phyloP scores from a whole-genome alignment of 2,113 vertebrate genomes.

The Chaetops frenatus region DNA sequence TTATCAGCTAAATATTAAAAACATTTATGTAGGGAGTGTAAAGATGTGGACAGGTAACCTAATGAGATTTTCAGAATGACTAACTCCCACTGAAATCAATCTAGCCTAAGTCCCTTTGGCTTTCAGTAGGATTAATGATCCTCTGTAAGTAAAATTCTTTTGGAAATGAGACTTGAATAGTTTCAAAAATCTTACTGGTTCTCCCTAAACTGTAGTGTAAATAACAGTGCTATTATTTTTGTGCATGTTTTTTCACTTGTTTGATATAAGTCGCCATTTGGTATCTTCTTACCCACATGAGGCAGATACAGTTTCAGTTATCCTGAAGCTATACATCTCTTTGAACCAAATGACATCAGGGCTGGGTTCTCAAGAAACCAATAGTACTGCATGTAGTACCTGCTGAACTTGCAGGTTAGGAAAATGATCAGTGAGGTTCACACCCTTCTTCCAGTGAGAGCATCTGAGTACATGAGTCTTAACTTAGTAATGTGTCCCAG shows the following conservation, averaged over 20 bases:
- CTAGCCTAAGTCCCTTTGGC: background rate
- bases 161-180: background rate
- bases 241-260: background rate
- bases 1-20: background rate
- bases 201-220: background rate
- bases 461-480: background rate
- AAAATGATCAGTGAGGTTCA: background rate
- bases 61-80: slow-evolving; percentile 49
- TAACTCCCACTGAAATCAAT: slow-evolving; percentile 16
- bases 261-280: background rate
- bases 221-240: background rate
- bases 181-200: background rate
- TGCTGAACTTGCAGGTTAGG: background rate
- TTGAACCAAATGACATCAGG: background rate
- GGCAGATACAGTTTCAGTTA: background rate
- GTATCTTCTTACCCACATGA: background rate
- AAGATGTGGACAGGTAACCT: slow-evolving; percentile 13
- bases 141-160: background rate
- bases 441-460: background rate
- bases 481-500: background rate
- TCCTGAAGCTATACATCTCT: background rate
- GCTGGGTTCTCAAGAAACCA: background rate
- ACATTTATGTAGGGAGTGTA: background rate
- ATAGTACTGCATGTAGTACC: background rate
- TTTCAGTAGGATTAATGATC: slow-evolving; percentile 6